These are phyloP conservation scores for Syngnathus typhle DNA, from an alignment of 2,113 vertebrate species.

Conservation along the genomic window DNA sequence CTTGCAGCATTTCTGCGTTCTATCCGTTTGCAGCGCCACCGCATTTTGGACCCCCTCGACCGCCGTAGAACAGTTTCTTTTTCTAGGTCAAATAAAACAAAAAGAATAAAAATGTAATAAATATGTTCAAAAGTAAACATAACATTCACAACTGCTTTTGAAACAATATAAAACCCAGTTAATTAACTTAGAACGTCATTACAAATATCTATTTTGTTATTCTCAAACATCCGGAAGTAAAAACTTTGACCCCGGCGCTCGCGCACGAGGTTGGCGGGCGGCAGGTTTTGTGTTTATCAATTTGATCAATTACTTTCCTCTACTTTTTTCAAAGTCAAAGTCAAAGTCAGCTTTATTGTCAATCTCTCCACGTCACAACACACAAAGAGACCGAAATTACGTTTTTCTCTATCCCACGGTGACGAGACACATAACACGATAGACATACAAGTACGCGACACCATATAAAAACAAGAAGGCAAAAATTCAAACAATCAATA, in stretches of 20 bases:
- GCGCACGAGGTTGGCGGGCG: constrained; percentile 67
- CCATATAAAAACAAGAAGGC: too few species aligned
- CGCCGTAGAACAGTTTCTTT: background rate
- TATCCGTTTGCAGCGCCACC: background rate
- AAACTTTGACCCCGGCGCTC: constrained; percentile 3
- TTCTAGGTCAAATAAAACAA: too few species aligned
- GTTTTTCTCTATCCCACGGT: too few species aligned
- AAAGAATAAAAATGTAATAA: too few species aligned
- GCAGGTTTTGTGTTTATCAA: background rate
- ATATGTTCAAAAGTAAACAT: background rate
- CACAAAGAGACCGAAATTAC: too few species aligned
- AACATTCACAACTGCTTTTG: background rate
- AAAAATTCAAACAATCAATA: too few species aligned
- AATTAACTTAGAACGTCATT: background rate
- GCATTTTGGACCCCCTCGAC: background rate
- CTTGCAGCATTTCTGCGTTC: too few species aligned
- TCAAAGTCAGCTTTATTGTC: too few species aligned
- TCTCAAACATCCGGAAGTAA: constrained; percentile 23
- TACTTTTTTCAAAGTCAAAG: background rate
- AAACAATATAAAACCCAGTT: background rate
- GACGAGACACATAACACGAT: too few species aligned
- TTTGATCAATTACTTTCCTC: constrained; percentile 4
- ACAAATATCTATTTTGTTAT: background rate
- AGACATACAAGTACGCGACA: too few species aligned
- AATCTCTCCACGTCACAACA: too few species aligned